Percentiles rank a stretch among this genome's conserved stretches.
phyloP scores from a whole-genome alignment of 2,113 vertebrate species.

The Lepus europaeus region DNA sequence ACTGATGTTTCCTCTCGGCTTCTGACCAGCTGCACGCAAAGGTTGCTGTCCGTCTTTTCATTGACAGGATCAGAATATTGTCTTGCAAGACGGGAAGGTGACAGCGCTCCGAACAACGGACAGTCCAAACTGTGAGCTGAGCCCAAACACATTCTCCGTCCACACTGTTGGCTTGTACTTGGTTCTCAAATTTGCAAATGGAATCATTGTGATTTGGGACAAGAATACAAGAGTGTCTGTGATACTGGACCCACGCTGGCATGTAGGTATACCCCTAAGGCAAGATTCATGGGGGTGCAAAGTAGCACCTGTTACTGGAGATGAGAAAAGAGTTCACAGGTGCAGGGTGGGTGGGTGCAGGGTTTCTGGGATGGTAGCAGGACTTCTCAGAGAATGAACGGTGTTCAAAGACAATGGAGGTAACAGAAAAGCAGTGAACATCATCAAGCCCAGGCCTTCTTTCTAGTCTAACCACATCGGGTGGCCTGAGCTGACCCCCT shows the following conservation, averaged over 20 bases:
- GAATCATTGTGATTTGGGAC: slow-evolving; percentile 92
- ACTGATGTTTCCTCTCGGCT: not conserved
- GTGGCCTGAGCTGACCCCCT: not conserved
- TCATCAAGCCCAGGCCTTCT: not conserved
- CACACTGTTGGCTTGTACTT: slow-evolving; percentile 91
- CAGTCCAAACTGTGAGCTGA: slow-evolving; percentile 84
- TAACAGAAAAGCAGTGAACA: not conserved
- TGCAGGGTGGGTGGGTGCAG: not conserved
- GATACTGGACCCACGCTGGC: slow-evolving; percentile 86
- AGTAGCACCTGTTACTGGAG: not conserved
- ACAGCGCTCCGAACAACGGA: slow-evolving; percentile 69
- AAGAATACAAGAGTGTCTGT: slow-evolving; percentile 90
- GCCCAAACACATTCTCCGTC: slow-evolving; percentile 81
- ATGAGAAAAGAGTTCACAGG: not conserved
- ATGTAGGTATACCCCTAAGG: slow-evolving; percentile 81
- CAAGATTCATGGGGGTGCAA: not conserved
- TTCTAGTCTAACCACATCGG: not conserved
- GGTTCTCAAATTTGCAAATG: slow-evolving; percentile 86
- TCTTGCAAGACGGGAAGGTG: slow-evolving; percentile 83
- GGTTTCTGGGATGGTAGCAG: not conserved
- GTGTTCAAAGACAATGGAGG: not conserved
- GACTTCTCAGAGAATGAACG: not conserved
- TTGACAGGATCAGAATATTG: slow-evolving; percentile 77
- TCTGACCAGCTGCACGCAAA: not conserved
- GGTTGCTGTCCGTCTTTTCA: not conserved